A percentile compares a stretch with the other conserved stretches of the same genome.
phyloP scores from a whole-genome alignment of 2,797 vertebrate species.

The Thunnus albacares region DNA sequence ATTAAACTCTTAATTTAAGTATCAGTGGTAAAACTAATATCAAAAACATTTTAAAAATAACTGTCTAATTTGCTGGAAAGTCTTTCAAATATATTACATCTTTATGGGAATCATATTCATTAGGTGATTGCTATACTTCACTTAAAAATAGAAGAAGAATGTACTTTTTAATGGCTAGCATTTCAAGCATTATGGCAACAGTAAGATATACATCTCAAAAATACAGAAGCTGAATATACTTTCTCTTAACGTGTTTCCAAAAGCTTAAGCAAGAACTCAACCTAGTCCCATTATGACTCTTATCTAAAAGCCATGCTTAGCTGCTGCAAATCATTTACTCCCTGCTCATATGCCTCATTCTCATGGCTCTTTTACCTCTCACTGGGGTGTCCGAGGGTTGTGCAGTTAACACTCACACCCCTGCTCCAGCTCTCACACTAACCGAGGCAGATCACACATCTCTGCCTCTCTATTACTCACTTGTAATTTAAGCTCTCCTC shows the following conservation, averaged over 20 bases:
- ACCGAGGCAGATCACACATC: constrained; percentile 64
- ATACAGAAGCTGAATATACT: constrained; percentile 14
- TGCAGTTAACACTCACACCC: constrained; percentile 75
- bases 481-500: constrained; percentile 61
- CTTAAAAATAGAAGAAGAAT: neutral
- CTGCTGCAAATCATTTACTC: constrained; percentile 71
- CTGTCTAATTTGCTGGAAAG: neutral
- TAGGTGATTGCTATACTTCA: too few relatives aligned
- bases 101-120: neutral
- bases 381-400: constrained; percentile 66
- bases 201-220: neutral
- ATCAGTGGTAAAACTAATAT: neutral
- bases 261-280: constrained; percentile 50
- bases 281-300: constrained; percentile 52
- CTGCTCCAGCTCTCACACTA: constrained; percentile 68
- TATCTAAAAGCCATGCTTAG: constrained; percentile 67
- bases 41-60: too few relatives aligned
- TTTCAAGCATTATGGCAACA: neutral
- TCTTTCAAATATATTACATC: neutral
- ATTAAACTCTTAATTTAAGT: neutral
- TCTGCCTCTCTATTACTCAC: constrained; percentile 63
- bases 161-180: neutral
- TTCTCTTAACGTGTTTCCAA: constrained; percentile 50
- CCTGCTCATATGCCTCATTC: constrained; percentile 57
- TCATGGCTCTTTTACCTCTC: constrained; percentile 76